phyloP scores from a whole-genome alignment of 2,888 invertebrate species.

The Drosophila flavopinicola region DNA sequence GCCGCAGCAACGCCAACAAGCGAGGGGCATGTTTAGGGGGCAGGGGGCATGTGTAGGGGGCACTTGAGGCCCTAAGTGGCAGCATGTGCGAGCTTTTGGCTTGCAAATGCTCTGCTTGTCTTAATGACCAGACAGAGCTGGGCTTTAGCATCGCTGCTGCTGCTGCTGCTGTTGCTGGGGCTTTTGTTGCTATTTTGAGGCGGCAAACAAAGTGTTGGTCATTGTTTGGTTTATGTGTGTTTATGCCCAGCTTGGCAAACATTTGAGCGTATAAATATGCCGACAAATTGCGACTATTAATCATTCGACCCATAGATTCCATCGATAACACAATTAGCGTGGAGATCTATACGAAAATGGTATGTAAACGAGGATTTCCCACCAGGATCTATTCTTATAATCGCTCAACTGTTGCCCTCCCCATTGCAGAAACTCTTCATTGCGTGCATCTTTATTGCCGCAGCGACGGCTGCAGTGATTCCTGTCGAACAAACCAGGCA shows the following conservation, averaged over 20 bases:
- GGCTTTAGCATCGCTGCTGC: constrained; percentile 24
- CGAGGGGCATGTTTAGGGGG: constrained; percentile 10
- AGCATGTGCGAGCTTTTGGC: constrained; percentile 67
- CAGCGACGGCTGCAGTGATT: constrained; percentile 79
- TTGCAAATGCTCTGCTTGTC: constrained; percentile 58
- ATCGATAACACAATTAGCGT: constrained; percentile 71
- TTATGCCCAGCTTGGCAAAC: constrained; percentile 55
- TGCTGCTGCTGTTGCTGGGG: constrained; percentile 35
- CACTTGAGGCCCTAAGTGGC: constrained; percentile 75
- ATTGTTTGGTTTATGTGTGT: constrained; percentile 60
- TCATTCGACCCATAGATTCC: constrained; percentile 80
- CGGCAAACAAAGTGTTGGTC: constrained; percentile 69
- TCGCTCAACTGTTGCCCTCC: too few relatives aligned
- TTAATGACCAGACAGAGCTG: constrained; percentile 41
- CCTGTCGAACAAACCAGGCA: constrained; percentile 79
- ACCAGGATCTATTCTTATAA: constrained; percentile 7
- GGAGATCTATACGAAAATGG: constrained; percentile 73
- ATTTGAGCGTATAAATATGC: constrained; percentile 77
- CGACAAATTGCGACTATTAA: constrained; percentile 74
- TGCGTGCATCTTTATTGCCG: constrained; percentile 72
- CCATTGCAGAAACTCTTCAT: constrained; percentile 68
- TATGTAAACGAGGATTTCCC: constrained; percentile 42
- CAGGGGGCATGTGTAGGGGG: constrained; percentile 42
- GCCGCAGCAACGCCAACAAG: constrained; percentile 2
- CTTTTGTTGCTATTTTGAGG: constrained; percentile 54